These are phyloP conservation scores for Coecobrya sp. DNA, from an alignment of 2,888 invertebrate genomes.

Conservation along the genomic window DNA sequence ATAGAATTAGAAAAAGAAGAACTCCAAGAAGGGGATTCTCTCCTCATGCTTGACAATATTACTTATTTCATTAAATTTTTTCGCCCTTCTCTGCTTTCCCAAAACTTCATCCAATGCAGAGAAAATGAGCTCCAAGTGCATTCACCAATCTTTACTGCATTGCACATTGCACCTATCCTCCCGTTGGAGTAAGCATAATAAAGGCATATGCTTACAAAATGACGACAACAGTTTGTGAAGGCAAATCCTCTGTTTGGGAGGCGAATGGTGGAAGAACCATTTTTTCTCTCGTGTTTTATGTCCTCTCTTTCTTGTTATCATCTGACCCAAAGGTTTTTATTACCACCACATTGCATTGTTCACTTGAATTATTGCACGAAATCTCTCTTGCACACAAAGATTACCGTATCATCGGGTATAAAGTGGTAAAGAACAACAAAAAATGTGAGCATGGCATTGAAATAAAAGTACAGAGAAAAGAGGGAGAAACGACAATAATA, in stretches of 20 bases:
- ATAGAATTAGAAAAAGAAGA: slow-evolving; percentile 2
- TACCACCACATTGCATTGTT: slow-evolving; percentile 65
- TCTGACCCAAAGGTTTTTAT: slow-evolving; percentile 61
- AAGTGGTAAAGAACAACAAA: slow-evolving; percentile 41
- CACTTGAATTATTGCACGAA: slow-evolving; percentile 49
- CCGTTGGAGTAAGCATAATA: not conserved
- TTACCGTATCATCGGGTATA: slow-evolving; percentile 28
- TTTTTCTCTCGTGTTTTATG: slow-evolving; percentile 13
- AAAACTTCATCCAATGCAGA: slow-evolving; percentile 10
- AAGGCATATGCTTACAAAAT: slow-evolving; percentile 8
- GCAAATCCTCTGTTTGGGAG: slow-evolving; percentile 27
- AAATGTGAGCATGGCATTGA: slow-evolving; percentile 29
- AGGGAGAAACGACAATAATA: slow-evolving; percentile 45
- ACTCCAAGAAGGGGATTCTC: not conserved
- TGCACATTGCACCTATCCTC: slow-evolving; percentile 7
- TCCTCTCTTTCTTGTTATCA: slow-evolving; percentile 8
- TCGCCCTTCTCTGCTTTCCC: not conserved
- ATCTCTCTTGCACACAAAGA: not conserved
- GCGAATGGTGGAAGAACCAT: not conserved
- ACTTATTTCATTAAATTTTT: slow-evolving; percentile 62
- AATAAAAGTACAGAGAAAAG: slow-evolving; percentile 11
- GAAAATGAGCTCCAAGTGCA: not conserved
- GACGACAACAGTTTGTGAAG: not conserved
- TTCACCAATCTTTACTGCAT: not conserved
- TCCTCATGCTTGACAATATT: slow-evolving; percentile 52